Evolutionary conservation across 2,113 vertebrate genomes (phyloP).

Genomic region (Microtus richardsoni): DNA sequence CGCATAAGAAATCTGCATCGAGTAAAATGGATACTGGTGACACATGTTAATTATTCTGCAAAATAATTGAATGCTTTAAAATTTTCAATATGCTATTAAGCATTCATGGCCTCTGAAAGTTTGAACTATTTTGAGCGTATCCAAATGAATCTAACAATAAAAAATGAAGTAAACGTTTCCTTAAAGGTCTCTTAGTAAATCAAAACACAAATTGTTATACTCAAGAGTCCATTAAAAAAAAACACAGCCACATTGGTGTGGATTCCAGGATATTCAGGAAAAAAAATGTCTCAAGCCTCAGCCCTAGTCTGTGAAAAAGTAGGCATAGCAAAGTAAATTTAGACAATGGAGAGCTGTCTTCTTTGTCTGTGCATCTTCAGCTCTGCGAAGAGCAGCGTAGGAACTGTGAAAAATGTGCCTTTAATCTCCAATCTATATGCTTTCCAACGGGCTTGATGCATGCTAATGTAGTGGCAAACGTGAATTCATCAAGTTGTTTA

Average conservation of each 20-base stretch:
- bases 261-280: slow-evolving; percentile 5
- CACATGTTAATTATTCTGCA: slow-evolving; percentile 77
- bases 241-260: neutral
- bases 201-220: slow-evolving; percentile 11
- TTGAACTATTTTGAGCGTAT: slow-evolving; percentile 68
- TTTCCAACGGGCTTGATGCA: neutral
- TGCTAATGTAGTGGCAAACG: neutral
- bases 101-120: slow-evolving; percentile 68
- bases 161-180: slow-evolving; percentile 62
- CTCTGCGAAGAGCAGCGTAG: neutral
- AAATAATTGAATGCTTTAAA: slow-evolving; percentile 75
- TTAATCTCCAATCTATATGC: neutral
- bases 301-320: neutral
- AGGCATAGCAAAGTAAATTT: neutral
- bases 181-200: slow-evolving; percentile 50
- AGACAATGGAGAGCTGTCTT: neutral
- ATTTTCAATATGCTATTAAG: slow-evolving; percentile 71
- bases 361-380: neutral
- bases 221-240: slow-evolving; percentile 15
- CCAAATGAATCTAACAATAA: slow-evolving; percentile 70
- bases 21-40: slow-evolving; percentile 69
- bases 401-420: neutral
- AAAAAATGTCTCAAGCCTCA: neutral
- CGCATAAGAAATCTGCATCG: slow-evolving; percentile 75
- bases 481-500: slow-evolving; percentile 42